Percentiles rank a stretch among this genome's conserved stretches.
Conservation (phyloP, 92 coral and sea anemone species). For the Porites cylindrica region DNA sequence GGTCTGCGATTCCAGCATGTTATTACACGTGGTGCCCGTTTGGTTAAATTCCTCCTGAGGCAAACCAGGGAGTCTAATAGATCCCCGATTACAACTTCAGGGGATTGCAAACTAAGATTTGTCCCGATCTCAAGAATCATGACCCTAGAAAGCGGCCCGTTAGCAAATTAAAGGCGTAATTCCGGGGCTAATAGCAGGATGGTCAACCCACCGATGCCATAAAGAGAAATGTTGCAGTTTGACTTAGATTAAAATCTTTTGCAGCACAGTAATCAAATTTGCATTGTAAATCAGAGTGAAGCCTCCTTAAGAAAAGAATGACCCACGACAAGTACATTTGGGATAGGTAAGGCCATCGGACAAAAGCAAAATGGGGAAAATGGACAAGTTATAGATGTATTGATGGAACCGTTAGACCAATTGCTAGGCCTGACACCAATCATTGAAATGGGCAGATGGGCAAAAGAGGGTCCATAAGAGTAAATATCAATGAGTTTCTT, state of each 20-base stretch:
- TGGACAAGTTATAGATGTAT: background rate
- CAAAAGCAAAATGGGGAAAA: background rate
- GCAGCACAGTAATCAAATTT: slow-evolving; percentile 8
- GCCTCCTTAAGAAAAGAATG: background rate
- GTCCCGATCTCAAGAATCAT: background rate
- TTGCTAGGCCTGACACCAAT: slow-evolving; percentile 21
- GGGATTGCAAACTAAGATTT: background rate
- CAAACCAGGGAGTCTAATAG: slow-evolving; percentile 5
- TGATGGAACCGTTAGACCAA: too few relatives aligned
- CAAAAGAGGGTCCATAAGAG: too few relatives aligned
- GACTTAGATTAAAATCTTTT: background rate
- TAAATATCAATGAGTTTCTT: too few relatives aligned
- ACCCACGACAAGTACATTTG: background rate
- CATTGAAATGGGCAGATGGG: background rate
- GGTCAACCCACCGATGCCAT: slow-evolving; percentile 3
- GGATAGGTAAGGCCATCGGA: slow-evolving; percentile 3
- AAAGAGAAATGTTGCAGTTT: background rate
- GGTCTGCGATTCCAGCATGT: background rate
- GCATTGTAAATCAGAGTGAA: background rate
- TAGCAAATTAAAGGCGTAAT: background rate
- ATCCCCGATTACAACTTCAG: background rate
- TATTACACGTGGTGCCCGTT: background rate
- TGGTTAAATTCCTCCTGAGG: background rate
- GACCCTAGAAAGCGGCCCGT: background rate
- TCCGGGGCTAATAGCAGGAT: background rate